Evolutionary conservation across 2,797 vertebrate species (phyloP).

Genomic region (Yasuhikotakia modesta): DNA sequence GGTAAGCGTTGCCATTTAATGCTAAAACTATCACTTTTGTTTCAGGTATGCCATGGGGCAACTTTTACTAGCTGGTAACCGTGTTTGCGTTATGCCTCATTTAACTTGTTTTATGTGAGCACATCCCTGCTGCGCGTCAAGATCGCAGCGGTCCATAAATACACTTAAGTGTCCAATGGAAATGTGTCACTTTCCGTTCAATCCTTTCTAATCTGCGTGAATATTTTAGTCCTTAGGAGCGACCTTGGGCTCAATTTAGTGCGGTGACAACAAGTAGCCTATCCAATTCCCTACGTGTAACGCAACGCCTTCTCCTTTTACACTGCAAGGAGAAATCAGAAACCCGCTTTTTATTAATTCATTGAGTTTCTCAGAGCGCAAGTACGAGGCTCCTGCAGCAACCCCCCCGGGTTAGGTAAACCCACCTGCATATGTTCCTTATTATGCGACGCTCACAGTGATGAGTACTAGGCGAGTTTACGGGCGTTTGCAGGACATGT

Average conservation of each 20-base stretch:
- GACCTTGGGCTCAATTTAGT: slow-evolving; percentile 54
- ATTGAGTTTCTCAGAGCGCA: slow-evolving; percentile 63
- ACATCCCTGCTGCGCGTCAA: not conserved
- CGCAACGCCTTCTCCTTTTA: slow-evolving; percentile 66
- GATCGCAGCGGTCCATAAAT: slow-evolving; percentile 24
- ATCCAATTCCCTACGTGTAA: slow-evolving; percentile 72
- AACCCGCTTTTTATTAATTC: slow-evolving; percentile 73
- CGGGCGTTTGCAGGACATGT: not conserved
- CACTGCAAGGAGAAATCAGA: slow-evolving; percentile 71
- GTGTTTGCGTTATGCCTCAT: not conserved
- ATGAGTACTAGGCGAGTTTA: not conserved
- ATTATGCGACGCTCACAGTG: not conserved
- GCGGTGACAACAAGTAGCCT: slow-evolving; percentile 57
- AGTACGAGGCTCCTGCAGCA: slow-evolving; percentile 58
- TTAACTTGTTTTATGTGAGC: slow-evolving; percentile 1
- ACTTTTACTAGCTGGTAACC: not conserved
- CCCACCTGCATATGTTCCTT: not conserved
- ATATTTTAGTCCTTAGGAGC: slow-evolving; percentile 64
- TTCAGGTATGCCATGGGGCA: not conserved
- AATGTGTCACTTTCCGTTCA: slow-evolving; percentile 50
- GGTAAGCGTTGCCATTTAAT: slow-evolving; percentile 27
- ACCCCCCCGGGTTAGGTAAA: slow-evolving; percentile 64
- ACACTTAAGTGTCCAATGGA: not conserved
- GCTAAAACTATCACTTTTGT: not conserved
- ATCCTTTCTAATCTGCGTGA: slow-evolving; percentile 58